Evolutionary conservation across 2,888 invertebrate genomes (phyloP).

Genomic region (Pterobdella sp.): DNA sequence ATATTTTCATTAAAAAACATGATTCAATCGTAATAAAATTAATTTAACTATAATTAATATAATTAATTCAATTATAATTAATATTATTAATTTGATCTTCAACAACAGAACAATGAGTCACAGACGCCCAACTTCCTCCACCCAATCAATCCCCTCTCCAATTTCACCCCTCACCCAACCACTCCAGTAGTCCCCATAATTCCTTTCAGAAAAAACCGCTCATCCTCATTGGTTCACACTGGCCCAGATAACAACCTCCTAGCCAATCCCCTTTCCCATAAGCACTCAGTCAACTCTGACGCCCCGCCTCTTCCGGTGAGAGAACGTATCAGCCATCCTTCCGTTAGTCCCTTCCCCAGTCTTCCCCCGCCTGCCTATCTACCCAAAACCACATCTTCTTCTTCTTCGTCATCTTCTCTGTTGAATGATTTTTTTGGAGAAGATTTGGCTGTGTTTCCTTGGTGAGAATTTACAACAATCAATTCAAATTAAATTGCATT

Average conservation of each 20-base stretch:
- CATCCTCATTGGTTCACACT: neutral
- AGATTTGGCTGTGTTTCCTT: slow-evolving; percentile 26
- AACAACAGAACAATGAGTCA: neutral
- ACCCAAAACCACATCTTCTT: neutral
- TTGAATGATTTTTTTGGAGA: slow-evolving; percentile 24
- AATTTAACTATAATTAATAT: no score
- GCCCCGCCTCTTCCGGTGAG: slow-evolving; percentile 17
- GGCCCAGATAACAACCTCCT: neutral
- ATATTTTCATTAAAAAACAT: no score
- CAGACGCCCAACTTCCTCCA: neutral
- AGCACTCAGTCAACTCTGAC: neutral
- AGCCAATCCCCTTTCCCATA: neutral
- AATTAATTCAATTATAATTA: no score
- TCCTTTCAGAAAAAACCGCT: neutral
- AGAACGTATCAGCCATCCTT: neutral
- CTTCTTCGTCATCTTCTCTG: neutral
- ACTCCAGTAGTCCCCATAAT: neutral
- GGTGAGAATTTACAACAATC: slow-evolving; percentile 7
- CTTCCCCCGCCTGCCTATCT: neutral
- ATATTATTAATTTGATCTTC: no score
- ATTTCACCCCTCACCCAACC: slow-evolving; percentile 3
- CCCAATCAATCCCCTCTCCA: neutral
- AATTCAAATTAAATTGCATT: neutral
- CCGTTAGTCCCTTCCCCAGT: neutral
- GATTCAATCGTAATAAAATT: no score